Conservation (phyloP, 2,797 vertebrate species). For the Florisuga fusca region DNA sequence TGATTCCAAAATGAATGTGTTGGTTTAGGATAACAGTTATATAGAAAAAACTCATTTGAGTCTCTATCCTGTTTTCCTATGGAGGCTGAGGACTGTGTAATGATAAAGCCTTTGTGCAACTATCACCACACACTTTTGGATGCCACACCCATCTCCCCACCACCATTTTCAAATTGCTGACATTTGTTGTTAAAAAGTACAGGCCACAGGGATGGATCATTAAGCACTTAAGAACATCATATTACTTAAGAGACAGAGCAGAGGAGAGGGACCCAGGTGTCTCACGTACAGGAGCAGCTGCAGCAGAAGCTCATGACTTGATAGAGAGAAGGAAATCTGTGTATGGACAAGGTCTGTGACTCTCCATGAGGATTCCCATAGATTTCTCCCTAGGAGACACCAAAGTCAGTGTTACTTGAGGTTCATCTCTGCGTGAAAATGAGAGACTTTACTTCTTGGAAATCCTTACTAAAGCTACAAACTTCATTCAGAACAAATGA, state of each 20-base stretch:
- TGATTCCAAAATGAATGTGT: not conserved
- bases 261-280: not conserved
- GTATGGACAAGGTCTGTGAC: not conserved
- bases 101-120: not conserved
- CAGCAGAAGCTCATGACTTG: not conserved
- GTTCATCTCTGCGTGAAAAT: not conserved
- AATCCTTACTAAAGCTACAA: not conserved
- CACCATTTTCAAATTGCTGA: not conserved
- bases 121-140: not conserved
- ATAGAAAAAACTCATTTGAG: not conserved
- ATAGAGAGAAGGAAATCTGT: not conserved
- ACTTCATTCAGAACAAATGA: not conserved
- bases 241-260: not conserved
- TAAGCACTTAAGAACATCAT: not conserved
- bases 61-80: not conserved
- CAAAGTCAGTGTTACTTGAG: not conserved
- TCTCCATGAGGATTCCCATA: not conserved
- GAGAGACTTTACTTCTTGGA: not conserved
- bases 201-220: not conserved
- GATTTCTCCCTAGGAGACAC: not conserved
- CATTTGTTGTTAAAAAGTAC: not conserved
- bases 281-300: not conserved
- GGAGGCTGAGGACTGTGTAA: not conserved
- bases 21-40: not conserved
- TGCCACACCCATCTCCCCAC: fast-evolving